Evolutionary conservation across 2,113 vertebrate species (phyloP).

Genomic region (Chitala chitala): DNA sequence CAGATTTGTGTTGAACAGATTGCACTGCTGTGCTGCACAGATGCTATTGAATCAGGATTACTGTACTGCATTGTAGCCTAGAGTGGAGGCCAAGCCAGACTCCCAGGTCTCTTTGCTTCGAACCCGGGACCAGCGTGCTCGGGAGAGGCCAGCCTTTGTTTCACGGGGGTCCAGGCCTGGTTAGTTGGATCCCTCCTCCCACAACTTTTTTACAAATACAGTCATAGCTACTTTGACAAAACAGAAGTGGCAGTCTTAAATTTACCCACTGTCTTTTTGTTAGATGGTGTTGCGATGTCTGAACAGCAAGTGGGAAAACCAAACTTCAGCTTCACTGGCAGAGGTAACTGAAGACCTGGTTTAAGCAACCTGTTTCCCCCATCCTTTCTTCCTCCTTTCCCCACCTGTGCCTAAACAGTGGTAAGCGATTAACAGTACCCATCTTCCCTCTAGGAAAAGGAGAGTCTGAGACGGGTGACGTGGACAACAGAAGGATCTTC

Average conservation of each 20-base stretch:
- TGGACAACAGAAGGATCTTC: constrained; percentile 78
- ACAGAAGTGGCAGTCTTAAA: neutral
- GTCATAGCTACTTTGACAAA: neutral
- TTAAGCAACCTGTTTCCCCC: neutral
- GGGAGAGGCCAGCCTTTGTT: constrained; percentile 79
- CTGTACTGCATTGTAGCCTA: too few relatives aligned
- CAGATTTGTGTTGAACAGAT: neutral
- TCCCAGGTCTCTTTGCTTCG: constrained; percentile 72
- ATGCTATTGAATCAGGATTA: too few relatives aligned
- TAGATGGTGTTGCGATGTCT: constrained; percentile 56
- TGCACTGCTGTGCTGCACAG: constrained; percentile 20
- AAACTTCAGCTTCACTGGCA: constrained; percentile 63
- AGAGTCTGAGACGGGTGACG: constrained; percentile 77
- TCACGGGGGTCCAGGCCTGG: constrained; percentile 81
- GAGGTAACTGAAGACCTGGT: constrained; percentile 47
- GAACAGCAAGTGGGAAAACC: constrained; percentile 64
- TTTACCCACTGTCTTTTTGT: constrained; percentile 8
- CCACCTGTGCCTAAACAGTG: neutral
- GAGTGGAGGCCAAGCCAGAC: constrained; percentile 83
- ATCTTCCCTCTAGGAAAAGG: constrained; percentile 62
- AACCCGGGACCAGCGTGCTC: constrained; percentile 81
- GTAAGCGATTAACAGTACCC: neutral
- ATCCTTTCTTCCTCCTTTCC: too few relatives aligned
- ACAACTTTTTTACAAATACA: neutral
- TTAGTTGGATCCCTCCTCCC: constrained; percentile 40